Evolutionary conservation across 2,888 invertebrate genomes (phyloP), one percentile per base, ranked within the genome.

Genomic region (Sphaeridia pumilis): DNA sequence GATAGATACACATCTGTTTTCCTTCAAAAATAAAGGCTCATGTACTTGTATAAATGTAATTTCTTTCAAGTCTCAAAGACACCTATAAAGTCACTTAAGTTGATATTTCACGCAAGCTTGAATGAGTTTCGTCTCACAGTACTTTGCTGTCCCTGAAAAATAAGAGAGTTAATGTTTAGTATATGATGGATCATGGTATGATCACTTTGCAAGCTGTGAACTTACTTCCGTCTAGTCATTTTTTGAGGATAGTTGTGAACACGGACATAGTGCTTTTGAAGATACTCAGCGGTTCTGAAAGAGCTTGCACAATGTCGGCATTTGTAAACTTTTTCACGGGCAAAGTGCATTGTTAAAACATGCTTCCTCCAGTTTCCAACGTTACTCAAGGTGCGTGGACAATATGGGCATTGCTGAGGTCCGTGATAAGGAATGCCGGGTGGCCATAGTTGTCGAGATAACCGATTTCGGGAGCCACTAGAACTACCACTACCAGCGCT

Each of bases 291-390:
- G 27, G 68, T 68, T 54, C 68, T 58, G 59, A 68, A 68, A 51
- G 66, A 54, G 50, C 66, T 66, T 7, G 63, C 61, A 58, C 68
- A 68, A 56, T 66, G 66, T 41, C 61, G 57, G 57, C 68, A 68
- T 54, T 67, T 66, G 58, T 66, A 63, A 46, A 65, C 64, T 60
- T 66, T 64, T 44, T 67, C 66, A 46, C 66, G 59, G 27, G 65
- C 65, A 58, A 67, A 67, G 59, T 68, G 68, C 65, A 68, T 68
- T 26, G 68, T 68, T 46, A 66, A 58, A 46, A 68, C 67, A 56
- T 68, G 68, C 49, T 68, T 68, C 61, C 67, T 63, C 67, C 67
- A 67, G 58, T 68, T 68, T 45, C 67, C 67, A 52, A 67, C 67
- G 58, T 68, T 67, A 51, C 67, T 67, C 54, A 68, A 61, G 41